Conservation (phyloP, 2,797 vertebrate species). For the Pogoniulus pusillus region DNA sequence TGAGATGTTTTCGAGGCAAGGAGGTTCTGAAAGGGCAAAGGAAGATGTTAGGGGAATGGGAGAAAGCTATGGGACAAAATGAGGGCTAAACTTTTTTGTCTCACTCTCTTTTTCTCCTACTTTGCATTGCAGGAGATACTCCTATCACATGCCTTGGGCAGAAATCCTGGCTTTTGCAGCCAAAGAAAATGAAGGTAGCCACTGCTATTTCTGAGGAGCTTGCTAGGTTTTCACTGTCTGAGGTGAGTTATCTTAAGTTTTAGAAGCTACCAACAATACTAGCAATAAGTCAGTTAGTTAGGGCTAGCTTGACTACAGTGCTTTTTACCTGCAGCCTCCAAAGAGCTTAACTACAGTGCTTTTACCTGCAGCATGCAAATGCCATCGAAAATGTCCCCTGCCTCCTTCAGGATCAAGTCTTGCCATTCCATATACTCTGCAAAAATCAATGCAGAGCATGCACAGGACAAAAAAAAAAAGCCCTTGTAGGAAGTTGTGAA, state of each 20-base stretch:
- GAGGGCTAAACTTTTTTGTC: neutral
- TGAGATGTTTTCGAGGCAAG: neutral
- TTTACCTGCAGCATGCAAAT: constrained; percentile 3
- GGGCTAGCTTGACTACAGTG: neutral
- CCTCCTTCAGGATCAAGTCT: constrained; percentile 7
- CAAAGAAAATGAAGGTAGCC: neutral
- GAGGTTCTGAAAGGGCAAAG: neutral
- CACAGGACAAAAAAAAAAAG: neutral
- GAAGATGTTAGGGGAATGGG: neutral
- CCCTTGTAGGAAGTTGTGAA: neutral
- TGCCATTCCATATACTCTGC: neutral
- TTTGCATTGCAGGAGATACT: neutral
- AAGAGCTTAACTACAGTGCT: neutral
- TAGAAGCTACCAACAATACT: neutral
- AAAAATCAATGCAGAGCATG: neutral
- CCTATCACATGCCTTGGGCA: neutral
- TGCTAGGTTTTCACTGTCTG: neutral
- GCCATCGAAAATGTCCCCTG: neutral
- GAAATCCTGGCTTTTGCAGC: neutral
- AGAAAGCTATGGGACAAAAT: neutral
- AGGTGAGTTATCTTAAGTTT: neutral
- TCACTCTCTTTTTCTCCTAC: neutral
- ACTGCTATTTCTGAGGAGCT: neutral
- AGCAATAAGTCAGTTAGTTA: neutral
- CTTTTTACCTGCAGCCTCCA: constrained; percentile 3